A percentile compares a stretch with the other conserved stretches of the same genome.
Conservation (phyloP, 2,113 vertebrate genomes). For the Micromys minutus region DNA sequence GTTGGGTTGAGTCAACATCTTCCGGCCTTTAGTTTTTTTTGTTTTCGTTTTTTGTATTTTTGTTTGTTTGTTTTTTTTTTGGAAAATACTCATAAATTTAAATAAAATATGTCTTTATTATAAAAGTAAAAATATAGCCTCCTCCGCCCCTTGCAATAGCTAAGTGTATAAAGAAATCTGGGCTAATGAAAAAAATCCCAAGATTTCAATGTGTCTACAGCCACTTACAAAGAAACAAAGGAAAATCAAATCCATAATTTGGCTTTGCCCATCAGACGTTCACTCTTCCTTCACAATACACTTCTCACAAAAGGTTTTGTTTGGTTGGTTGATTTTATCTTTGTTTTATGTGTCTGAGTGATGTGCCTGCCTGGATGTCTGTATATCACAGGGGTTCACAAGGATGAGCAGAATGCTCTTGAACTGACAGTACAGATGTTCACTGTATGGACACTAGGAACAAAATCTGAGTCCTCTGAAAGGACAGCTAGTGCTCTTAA, state of each 20-base stretch:
- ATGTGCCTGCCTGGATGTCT: not conserved
- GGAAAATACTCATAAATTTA: not conserved
- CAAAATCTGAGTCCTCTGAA: not conserved
- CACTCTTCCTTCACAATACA: not conserved
- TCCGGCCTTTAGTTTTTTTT: not conserved
- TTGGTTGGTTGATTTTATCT: not conserved
- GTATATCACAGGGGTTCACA: not conserved
- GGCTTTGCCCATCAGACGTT: not conserved
- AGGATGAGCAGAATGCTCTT: not conserved
- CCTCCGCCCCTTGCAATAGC: not conserved
- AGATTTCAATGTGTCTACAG: not conserved
- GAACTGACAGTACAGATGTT: not conserved
- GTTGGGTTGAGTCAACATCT: not conserved
- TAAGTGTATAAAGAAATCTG: slow-evolving; percentile 22
- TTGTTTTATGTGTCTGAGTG: not conserved
- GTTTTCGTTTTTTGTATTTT: too few relatives aligned
- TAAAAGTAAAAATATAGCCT: not conserved
- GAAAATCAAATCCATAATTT: not conserved
- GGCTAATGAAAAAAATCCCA: slow-evolving; percentile 13
- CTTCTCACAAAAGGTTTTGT: not conserved
- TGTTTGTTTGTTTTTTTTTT: slow-evolving; percentile 15
- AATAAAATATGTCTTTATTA: not conserved
- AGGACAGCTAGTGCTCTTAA: not conserved
- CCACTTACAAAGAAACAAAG: not conserved
- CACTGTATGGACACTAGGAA: not conserved